Base-by-base conservation (phyloP, 2,113 vertebrate species). In the Atractosteus spatula region DNA sequence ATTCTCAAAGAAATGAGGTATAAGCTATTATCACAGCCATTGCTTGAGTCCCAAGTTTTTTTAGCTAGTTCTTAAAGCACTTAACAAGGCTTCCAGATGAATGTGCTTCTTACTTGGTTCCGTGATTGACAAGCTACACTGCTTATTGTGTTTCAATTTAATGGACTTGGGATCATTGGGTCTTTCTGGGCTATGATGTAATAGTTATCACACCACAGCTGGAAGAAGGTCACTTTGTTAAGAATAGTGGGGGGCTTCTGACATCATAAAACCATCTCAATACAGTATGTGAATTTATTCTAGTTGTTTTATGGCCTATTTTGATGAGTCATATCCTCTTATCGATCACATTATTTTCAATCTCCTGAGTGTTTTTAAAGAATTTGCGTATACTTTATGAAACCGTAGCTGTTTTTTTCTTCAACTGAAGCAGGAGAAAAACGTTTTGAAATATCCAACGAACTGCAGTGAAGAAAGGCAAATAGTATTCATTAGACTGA, bases 61-160 rank as follows among this genome's bases (percentile, higher is more conserved):
- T 44, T 41, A 69, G 76, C 45, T 68, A 71, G 16, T 79, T 73
- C 57, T 59, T 43, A 42, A 5, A 74, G 74, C 76, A 73, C 78
- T 84, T 69, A 82, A 78, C 61, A 43, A 74, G 67, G 75, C 75
- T 74, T 82, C 76, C 77, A 89, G 89, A 85, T 88, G 69, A 87
- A 71, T 84, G 75, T 80, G 80, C 89, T 91, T 55, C 83, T 86
- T 77, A 71, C 77, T 75, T 82, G 87, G 0, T 71, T 89, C 76
- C 74, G 76, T 66, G 77, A 81, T 43, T 79, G 61, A 80, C 87
- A n/a, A 74, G 62, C 62, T 77, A 71, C 12, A 45, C 69, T 79
- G 79, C 74, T 71, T 70, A 71, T 64, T 75, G 64, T 66, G 63
- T 64, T 66, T 62, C 54, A 14, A 71, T 71, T 77, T 76, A 78